Evolutionary conservation across 2,113 vertebrate genomes (phyloP), one percentile per base, ranked within the genome.

Genomic region (Ranitomeya imitator): DNA sequence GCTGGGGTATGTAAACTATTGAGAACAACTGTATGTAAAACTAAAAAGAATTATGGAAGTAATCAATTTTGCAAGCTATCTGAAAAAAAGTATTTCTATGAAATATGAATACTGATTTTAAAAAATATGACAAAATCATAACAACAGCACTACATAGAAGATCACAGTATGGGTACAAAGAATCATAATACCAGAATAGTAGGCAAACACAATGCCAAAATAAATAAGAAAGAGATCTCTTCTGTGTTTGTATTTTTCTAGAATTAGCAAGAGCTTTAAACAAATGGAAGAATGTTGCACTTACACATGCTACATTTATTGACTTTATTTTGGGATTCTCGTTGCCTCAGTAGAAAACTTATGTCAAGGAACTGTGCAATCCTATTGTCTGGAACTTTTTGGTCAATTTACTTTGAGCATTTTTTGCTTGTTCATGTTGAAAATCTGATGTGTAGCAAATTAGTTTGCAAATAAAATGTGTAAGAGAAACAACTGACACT

Each of bases 381-480:
- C 67, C 69, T 37, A 73, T 73, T 73, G 69, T 73, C 26, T 73
- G 69, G 69, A 73, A 73, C 69, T 73, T 73, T 73, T 73, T 37
- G 69, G 69, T 73, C 69, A 73, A 73, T 73, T 73, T 73, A 37
- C 69, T 73, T 15, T 37, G 69, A 73, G 23, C 12, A 71, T 37
- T 31, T 73, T 73, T 73, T 73, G 69, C 16, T 73, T 73, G 37
- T 73, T 73, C 69, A 37, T 73, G 69, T 73, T 73, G 13, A 73
- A 73, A 31, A 73, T 73, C 69, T 73, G 69, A 37, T 73, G 31
- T 37, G 69, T 37, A 73, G 26, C 69, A 73, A 73, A 71, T 26
- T 31, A 71, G n/a, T 31, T 71, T 23, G 67, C 67, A 31, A 31
- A 73, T 73, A 73, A 73, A 73, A 73, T 16, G 31, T 73, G 14